These are phyloP conservation scores for Megastigmus dorsalis DNA, from an alignment of 2,888 invertebrate species.

Conservation along the genomic window DNA sequence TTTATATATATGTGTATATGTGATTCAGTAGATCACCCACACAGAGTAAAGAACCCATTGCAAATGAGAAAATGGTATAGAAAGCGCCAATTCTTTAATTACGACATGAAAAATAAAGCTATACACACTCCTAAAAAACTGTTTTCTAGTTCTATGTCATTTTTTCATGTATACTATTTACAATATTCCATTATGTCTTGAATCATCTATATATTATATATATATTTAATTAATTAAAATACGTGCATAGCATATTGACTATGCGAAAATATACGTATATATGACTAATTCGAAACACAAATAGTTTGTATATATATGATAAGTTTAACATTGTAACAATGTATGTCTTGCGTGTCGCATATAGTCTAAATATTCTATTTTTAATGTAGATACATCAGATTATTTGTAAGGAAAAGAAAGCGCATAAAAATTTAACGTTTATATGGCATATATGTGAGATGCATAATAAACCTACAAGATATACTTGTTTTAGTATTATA, in stretches of 20 bases:
- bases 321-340: background rate
- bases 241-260: background rate
- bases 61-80: too few relatives aligned
- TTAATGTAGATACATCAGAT: conserved; percentile 15
- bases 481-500: background rate
- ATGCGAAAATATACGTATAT: background rate
- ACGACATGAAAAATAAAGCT: too few relatives aligned
- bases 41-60: too few relatives aligned
- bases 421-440: background rate
- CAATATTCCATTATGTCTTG: background rate
- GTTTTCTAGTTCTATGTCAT: conserved; percentile 2
- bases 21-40: too few relatives aligned
- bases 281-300: conserved; percentile 1
- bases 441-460: background rate
- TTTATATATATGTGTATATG: too few relatives aligned
- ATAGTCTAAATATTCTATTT: conserved; percentile 21
- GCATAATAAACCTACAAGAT: conserved; percentile 5
- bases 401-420: background rate
- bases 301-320: conserved; percentile 21
- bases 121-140: too few relatives aligned
- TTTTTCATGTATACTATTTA: background rate
- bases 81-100: too few relatives aligned
- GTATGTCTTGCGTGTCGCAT: conserved; percentile 3
- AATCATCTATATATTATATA: background rate
- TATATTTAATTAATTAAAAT: background rate